Base-by-base conservation (phyloP, 1,140 invertebrate genomes). In the Ceratosolen solmsi region DNA sequence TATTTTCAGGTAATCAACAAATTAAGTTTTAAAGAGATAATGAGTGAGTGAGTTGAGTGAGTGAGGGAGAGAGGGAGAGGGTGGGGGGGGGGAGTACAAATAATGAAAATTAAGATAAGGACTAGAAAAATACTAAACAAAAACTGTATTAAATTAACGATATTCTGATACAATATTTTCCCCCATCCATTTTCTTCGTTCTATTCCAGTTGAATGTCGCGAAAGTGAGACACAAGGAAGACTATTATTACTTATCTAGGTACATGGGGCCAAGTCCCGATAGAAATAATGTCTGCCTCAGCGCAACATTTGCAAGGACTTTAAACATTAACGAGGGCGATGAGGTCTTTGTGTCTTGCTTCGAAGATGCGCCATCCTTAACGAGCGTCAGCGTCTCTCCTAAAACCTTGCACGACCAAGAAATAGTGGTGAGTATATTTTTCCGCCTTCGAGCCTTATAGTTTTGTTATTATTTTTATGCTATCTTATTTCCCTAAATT, bases 341-440 rank as follows among this genome's bases (percentile, higher is more conserved):
- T 41, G 82, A 89, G 76, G 87, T 92, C 41, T 82, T 85, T 30
- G 84, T 91, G 30, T 87, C 87, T 2, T 85, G 75, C 5, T 20
- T 87, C 22, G 73, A 86, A 27, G 68, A 87, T 25, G 74, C 86
- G 22, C 84, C 87, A 5, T 80, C 87, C 8, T 56, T 92, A 30
- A 87, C 83, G 36, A 88, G 85, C 72, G 79, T 90, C 41, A 73
- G 79, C 46, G 88, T 92, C 0, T 71, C 68, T 33, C 93, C 93
- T 8, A 76, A 88, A 49, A 92, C 88, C n/a, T 56, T 84, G 33
- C 88, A 92, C 82, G 93, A 94, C 84, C 93, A 92, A 89, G 92
- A 94, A 88, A 93, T 92, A 84, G 80, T 93, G 86, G 92, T 92
- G 0, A 9, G 33, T 71, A 46, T 70, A 51, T 11, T 11, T 46